Conservation (phyloP, 2,113 vertebrate genomes). For the Neofelis nebulosa region DNA sequence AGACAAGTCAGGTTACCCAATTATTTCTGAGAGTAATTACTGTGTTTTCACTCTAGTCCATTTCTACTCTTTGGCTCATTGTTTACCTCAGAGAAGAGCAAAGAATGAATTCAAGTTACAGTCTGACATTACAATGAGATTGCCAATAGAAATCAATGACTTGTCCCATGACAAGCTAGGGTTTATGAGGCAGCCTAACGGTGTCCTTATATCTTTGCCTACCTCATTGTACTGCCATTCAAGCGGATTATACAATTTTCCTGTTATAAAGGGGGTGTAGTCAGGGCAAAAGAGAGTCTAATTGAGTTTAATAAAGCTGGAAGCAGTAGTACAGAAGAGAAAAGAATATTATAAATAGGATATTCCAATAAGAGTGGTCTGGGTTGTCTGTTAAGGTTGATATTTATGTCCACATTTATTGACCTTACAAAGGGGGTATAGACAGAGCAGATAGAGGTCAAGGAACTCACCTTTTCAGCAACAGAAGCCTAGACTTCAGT, state of each 20-base stretch:
- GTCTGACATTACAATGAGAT: constrained; percentile 84
- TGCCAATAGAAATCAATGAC: constrained; percentile 86
- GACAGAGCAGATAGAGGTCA: constrained; percentile 63
- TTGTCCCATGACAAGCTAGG: constrained; percentile 79
- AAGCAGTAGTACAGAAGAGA: constrained; percentile 37
- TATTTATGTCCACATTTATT: constrained; percentile 72
- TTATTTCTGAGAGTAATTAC: constrained; percentile 74
- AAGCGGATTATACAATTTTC: constrained; percentile 67
- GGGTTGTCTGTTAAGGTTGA: constrained; percentile 37
- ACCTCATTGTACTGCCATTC: constrained; percentile 69
- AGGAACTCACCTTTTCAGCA: constrained; percentile 67
- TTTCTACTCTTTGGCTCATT: constrained; percentile 71
- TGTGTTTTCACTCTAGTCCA: constrained; percentile 29
- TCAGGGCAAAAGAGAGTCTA: constrained; percentile 71
- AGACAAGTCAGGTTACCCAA: constrained; percentile 4
- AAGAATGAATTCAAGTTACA: constrained; percentile 80
- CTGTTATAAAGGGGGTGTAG: constrained; percentile 75
- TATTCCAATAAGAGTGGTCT: background rate
- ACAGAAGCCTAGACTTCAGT: background rate
- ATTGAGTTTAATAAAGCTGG: constrained; percentile 80
- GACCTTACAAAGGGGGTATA: constrained; percentile 65
- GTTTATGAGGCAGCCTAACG: constrained; percentile 76
- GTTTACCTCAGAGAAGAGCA: constrained; percentile 81
- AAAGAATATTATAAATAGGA: constrained; percentile 38
- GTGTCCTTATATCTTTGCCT: constrained; percentile 75